Percentiles rank a stretch among this genome's conserved stretches.
Conservation (phyloP, 30 jellyfish, hydroid and myxozoan species). For the Kudoa iwatai region DNA sequence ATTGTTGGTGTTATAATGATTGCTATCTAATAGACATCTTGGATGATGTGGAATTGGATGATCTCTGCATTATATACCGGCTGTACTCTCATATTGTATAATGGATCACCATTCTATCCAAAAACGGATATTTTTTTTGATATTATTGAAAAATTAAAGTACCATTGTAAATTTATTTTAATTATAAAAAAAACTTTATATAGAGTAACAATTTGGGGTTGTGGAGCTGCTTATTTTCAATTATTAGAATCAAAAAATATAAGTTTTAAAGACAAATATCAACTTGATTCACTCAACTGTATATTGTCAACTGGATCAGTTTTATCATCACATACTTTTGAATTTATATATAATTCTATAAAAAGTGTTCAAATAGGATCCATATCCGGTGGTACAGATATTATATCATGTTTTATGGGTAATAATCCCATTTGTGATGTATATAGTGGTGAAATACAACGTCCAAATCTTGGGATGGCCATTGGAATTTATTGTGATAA, state of each 20-base stretch:
- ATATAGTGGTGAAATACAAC: slow-evolving; percentile 62
- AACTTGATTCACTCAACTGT: too few relatives aligned
- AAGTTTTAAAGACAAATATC: too few relatives aligned
- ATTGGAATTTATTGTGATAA: slow-evolving; percentile 18
- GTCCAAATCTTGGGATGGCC: slow-evolving; percentile 62
- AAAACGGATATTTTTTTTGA: slow-evolving; percentile 61
- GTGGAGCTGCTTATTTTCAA: too few relatives aligned
- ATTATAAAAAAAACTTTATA: too few relatives aligned
- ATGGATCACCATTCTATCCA: slow-evolving; percentile 67
- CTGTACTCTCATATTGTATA: slow-evolving; percentile 37
- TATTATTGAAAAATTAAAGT: slow-evolving; percentile 21
- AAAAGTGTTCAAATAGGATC: too few relatives aligned
- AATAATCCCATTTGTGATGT: slow-evolving; percentile 58
- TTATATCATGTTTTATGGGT: slow-evolving; percentile 79
- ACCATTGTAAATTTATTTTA: too few relatives aligned
- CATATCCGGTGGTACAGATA: slow-evolving; percentile 98
- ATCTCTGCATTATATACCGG: slow-evolving; percentile 50
- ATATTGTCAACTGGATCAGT: too few relatives aligned
- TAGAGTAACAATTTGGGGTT: too few relatives aligned
- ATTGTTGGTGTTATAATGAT: too few relatives aligned
- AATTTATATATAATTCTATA: too few relatives aligned
- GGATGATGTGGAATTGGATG: slow-evolving; percentile 99
- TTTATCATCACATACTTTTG: too few relatives aligned
- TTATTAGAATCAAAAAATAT: too few relatives aligned
- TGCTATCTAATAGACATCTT: slow-evolving; percentile 76